These are phyloP conservation scores for Apantesis nais DNA, from an alignment of 2,888 invertebrate species.

Conservation along the genomic window DNA sequence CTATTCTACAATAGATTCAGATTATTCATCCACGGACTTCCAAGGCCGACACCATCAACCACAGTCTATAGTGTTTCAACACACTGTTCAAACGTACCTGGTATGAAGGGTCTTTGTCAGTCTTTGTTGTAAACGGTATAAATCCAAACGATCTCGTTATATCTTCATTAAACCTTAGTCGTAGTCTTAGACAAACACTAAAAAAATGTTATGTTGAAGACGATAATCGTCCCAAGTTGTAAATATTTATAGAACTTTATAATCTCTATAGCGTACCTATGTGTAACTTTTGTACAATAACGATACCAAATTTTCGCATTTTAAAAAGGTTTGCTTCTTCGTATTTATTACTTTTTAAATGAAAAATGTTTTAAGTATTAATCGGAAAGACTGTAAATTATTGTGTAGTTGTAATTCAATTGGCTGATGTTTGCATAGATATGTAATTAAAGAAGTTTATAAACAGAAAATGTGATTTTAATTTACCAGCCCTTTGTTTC, in stretches of 20 bases:
- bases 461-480: conserved; percentile 55
- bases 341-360: conserved; percentile 79
- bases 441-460: conserved; percentile 82
- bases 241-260: conserved; percentile 74
- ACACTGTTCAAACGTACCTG: conserved; percentile 83
- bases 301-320: conserved; percentile 84
- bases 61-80: conserved; percentile 79
- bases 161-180: conserved; percentile 67
- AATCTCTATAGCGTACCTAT: conserved; percentile 59
- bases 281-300: conserved; percentile 84
- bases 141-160: conserved; percentile 72
- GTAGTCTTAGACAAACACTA: conserved; percentile 70
- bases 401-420: conserved; percentile 80
- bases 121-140: conserved; percentile 51
- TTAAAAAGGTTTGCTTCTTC: conserved; percentile 78
- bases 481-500: conserved; percentile 24
- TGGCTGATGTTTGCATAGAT: conserved; percentile 83
- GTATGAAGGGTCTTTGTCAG: conserved; percentile 65
- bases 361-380: conserved; percentile 79
- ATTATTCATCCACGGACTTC: conserved; percentile 89
- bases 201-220: conserved; percentile 70
- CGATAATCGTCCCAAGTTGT: conserved; percentile 73
- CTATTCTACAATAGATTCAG: conserved; percentile 95
- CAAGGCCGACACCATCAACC: conserved; percentile 75
- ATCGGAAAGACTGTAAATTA: conserved; percentile 85